Evolutionary conservation across 2,113 vertebrate genomes (phyloP), one percentile per base, ranked within the genome.

Genomic region (Hippopotamus amphibius): DNA sequence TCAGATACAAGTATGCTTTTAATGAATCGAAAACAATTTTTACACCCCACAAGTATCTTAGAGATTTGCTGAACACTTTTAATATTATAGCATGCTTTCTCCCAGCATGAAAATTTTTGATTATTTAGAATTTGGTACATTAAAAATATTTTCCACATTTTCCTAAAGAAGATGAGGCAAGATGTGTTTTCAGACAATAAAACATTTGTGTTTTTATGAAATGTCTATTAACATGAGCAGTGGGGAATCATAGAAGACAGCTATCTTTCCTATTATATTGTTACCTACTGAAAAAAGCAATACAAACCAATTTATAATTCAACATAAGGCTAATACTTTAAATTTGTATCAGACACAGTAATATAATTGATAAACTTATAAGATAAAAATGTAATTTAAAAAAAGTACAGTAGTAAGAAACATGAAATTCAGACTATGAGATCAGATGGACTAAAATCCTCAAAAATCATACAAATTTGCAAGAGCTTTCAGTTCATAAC

Each of bases 201-300:
- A 97, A 93, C 41, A 88, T 55, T 24, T 79, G 74, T 3, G 22
- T 93, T 96, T 98, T 95, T 89, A 92, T 94, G n/a, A 94, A 91
- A 81, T 77, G 82, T 79, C 9, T 96, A 76, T 90, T 94, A 96
- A 93, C 17, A 24, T 59, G 33, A 97, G 76, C 59, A 61, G 43
- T 85, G 30, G 92, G 69, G 30, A 94, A 97, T 74, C 68, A 69
- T 95, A 28, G 5, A 93, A 94, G 71, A 97, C 96, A 97, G 76
- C 50, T 69, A 43, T 92, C 1, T 4, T 80, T 86, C 96, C 69
- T 96, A 94, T 90, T 92, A 94, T 85, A 86, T 76, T 94, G 24
- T 68, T 88, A 53, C 22, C 84, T 77, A 69, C 85, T 90, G 50
- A 88, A 97, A 95, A 95, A 33, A 82, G 12, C 9, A 88, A 93